Evolutionary conservation across 2,888 invertebrate species (phyloP), one percentile per base, ranked within the genome.

Genomic region (Lasioglossum zephyrum): DNA sequence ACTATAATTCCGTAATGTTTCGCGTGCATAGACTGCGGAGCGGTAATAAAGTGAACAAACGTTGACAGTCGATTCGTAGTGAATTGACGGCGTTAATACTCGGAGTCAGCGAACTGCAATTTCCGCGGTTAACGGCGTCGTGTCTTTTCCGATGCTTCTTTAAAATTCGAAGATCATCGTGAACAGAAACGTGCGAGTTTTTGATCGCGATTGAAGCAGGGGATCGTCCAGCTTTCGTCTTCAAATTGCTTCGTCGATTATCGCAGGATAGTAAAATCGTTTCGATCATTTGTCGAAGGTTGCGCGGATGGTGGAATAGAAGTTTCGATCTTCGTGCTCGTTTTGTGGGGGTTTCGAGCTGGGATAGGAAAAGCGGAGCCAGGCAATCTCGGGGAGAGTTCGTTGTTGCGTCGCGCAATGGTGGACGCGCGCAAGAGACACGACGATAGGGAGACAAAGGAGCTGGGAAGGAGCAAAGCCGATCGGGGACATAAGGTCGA

Each of bases 241-340:
- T 18, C 36, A 16, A 31, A 31, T 31, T 31, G 60, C 60, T 16
- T 31, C 13, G 63, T 31, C 16, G 26, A 63, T 85, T 79, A 76
- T 76, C 76, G 57, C 9, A 31, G 76, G 4, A 13, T 44, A 44
- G 44, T 44, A 44, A 4, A 44, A 44, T n/a, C 9, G 6, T 5
- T 2, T 9, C 49, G 73, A 73, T 73, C 31, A 36, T 66, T 85
- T 77, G 79, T 81, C 87, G 79, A 81, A 78, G 73, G 79, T 69
- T 77, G 41, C 85, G 73, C 77, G 77, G 72, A 70, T 47, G 81
- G 79, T 74, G 76, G 77, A 73, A 87, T 79, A 83, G 53, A 79
- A 6, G 31, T 70, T 83, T 87, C 85, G 87, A 39, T 70, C 31
- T 70, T 83, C 87, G 85, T 85, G 66, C 74, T 84, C 87, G 77